These are phyloP conservation scores for Acipenser transmontanus DNA, from an alignment of 2,797 vertebrate genomes.

Conservation along the genomic window DNA sequence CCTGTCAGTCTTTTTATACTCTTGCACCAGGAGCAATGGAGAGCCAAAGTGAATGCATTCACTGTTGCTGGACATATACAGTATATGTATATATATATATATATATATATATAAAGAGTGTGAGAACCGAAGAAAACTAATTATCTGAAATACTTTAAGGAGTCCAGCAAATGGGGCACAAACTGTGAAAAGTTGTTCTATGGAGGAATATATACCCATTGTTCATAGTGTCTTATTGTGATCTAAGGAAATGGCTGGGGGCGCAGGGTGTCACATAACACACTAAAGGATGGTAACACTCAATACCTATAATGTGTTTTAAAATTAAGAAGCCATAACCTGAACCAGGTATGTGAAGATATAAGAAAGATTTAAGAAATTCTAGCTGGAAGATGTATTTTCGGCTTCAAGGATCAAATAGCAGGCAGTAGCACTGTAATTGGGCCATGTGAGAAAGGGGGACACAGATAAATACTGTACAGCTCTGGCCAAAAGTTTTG, in stretches of 20 bases:
- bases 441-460: too few species aligned
- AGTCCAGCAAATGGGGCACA: constrained; percentile 33
- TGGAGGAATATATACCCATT: not conserved
- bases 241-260: not conserved
- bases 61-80: constrained; percentile 46
- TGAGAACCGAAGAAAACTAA: constrained; percentile 31
- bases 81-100: too few species aligned
- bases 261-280: not conserved
- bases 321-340: not conserved
- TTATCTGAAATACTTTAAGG: constrained; percentile 55
- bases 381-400: too few species aligned
- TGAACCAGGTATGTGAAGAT: too few species aligned
- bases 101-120: constrained; percentile 35
- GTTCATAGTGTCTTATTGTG: constrained; percentile 3
- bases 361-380: too few species aligned
- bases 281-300: not conserved
- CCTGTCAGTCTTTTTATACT: constrained; percentile 55
- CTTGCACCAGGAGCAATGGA: constrained; percentile 51
- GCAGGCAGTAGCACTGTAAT: too few species aligned
- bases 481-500: too few species aligned
- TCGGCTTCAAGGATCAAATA: too few species aligned
- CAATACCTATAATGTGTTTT: not conserved
- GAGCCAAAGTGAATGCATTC: constrained; percentile 63
- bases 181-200: too few species aligned
- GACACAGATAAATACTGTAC: too few species aligned